Percentiles rank a stretch among this genome's conserved stretches.
phyloP scores from a whole-genome alignment of 2,797 vertebrate species.

The Yasuhikotakia modesta region DNA sequence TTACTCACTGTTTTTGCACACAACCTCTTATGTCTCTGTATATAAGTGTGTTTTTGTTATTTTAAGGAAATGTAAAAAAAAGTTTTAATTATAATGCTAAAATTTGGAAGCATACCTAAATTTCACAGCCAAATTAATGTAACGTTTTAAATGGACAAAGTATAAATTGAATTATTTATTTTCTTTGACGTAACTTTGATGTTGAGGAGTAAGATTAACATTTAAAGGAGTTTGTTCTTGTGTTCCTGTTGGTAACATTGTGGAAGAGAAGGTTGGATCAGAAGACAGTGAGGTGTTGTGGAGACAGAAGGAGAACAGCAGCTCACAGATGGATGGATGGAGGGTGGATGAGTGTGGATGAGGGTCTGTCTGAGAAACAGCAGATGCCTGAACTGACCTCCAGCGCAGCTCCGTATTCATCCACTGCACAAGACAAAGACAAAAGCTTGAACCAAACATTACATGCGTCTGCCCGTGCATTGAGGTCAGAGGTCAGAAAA shows the following conservation, averaged over 20 bases:
- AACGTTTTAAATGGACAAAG: neutral
- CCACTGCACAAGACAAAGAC: constrained; percentile 70
- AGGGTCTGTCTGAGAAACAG: constrained; percentile 66
- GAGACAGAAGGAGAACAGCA: constrained; percentile 71
- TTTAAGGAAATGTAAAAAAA: neutral
- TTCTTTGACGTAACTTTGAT: neutral
- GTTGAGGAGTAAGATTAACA: neutral
- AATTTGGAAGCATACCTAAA: neutral
- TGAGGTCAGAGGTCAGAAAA: constrained; percentile 68
- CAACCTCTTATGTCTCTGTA: too few species aligned
- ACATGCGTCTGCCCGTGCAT: constrained; percentile 73
- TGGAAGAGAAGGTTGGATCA: constrained; percentile 14
- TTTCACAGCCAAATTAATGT: neutral
- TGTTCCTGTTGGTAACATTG: constrained; percentile 7
- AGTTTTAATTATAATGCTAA: neutral
- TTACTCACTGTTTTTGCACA: neutral
- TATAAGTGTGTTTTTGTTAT: neutral
- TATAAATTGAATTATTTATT: neutral
- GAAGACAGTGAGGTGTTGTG: constrained; percentile 44
- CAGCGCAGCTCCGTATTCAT: constrained; percentile 70
- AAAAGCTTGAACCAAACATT: constrained; percentile 67
- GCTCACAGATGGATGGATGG: constrained; percentile 74
- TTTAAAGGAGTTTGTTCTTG: constrained; percentile 3
- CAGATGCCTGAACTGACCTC: constrained; percentile 79
- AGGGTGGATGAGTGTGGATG: constrained; percentile 65